Percentiles rank a stretch among this genome's conserved stretches.
Evolutionary conservation across 92 coral and sea anemone genomes (phyloP).

Genomic region (Zoanthus solanderi): DNA sequence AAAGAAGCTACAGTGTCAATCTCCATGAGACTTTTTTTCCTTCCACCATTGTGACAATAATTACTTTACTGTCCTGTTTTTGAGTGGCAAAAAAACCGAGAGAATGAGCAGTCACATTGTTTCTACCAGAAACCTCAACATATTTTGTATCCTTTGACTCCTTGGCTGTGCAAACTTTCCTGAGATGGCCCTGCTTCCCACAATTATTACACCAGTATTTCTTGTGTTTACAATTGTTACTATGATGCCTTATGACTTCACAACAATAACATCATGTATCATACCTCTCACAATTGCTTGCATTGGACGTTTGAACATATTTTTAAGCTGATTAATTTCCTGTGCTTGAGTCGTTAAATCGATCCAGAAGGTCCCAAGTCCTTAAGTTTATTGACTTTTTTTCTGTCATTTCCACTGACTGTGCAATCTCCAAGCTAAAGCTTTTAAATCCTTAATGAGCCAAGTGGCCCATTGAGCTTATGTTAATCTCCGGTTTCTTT

Average conservation of each 20-base stretch:
- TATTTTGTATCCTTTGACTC: not conserved
- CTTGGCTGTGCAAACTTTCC: not conserved
- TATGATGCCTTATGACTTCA: not conserved
- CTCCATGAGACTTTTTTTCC: not conserved
- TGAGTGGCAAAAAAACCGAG: not conserved
- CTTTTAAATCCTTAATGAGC: no score
- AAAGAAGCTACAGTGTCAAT: not conserved
- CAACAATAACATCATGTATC: not conserved
- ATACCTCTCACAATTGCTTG: not conserved
- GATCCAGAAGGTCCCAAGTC: constrained; percentile 38
- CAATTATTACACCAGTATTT: not conserved
- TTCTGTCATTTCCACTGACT: constrained; percentile 53
- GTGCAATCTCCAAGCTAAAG: not conserved
- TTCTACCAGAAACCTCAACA: not conserved
- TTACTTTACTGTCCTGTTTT: not conserved
- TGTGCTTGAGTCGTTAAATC: not conserved
- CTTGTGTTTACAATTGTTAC: not conserved
- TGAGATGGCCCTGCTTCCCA: not conserved
- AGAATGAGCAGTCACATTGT: not conserved
- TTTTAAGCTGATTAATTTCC: not conserved
- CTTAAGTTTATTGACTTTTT: constrained; percentile 33
- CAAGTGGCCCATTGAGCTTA: no score
- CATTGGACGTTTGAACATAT: not conserved
- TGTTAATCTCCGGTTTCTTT: no score
- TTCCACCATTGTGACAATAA: not conserved